These are phyloP conservation scores for Acanthosepion pharaonis DNA, from an alignment of 2,888 invertebrate genomes.

Conservation along the genomic window DNA sequence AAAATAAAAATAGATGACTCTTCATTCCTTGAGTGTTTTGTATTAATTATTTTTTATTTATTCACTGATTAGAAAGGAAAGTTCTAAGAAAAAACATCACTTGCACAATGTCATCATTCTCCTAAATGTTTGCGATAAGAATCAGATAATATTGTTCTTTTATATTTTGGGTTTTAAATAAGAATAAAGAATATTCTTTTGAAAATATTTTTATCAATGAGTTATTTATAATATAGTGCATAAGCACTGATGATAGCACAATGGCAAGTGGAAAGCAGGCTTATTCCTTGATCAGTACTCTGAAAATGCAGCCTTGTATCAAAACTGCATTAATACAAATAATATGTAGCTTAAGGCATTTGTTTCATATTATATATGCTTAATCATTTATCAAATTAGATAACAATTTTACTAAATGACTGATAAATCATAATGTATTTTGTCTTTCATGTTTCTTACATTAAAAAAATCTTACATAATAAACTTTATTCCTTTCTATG, in stretches of 20 bases:
- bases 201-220: conserved; percentile 11
- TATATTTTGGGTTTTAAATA: neutral
- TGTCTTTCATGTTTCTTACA: neutral
- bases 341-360: too few species aligned
- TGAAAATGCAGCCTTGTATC: neutral
- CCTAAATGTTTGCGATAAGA: neutral
- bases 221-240: conserved; percentile 15
- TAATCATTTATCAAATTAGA: neutral
- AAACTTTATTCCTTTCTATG: neutral
- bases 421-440: neutral
- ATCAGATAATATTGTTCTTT: neutral
- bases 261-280: neutral
- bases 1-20: neutral
- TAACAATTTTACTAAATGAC: neutral
- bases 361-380: too few species aligned
- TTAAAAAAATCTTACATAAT: neutral
- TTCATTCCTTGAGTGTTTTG: neutral
- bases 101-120: neutral
- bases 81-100: neutral
- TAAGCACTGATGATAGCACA: conserved; percentile 24
- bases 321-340: too few species aligned
- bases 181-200: conserved; percentile 22
- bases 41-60: neutral
- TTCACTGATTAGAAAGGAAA: neutral
- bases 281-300: neutral